A percentile compares a stretch with the other conserved stretches of the same genome.
These are phyloP conservation scores for Drosophila fungiperda DNA, from an alignment of 2,888 invertebrate species.

Conservation along the genomic window DNA sequence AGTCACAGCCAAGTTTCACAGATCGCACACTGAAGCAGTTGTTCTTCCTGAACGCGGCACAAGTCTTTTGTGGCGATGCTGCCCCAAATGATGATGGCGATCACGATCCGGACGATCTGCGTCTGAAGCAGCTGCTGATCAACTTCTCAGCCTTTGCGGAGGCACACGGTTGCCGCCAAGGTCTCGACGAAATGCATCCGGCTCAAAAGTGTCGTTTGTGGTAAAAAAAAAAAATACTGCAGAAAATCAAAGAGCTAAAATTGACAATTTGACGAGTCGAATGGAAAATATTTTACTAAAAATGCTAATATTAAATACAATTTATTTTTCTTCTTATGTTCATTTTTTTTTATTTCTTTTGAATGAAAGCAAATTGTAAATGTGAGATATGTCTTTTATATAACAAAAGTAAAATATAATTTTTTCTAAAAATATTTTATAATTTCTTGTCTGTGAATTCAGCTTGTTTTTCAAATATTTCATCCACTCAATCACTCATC, in stretches of 20 bases:
- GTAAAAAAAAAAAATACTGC: slow-evolving; percentile 35
- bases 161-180: slow-evolving; percentile 58
- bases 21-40: slow-evolving; percentile 45
- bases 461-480: background rate
- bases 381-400: background rate
- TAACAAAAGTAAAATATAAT: background rate
- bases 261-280: background rate
- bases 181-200: slow-evolving; percentile 67
- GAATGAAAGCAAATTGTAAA: background rate
- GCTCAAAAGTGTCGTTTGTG: slow-evolving; percentile 72
- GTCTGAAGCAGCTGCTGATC: slow-evolving; percentile 65
- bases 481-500: background rate
- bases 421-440: background rate
- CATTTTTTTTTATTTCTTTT: too few relatives aligned
- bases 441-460: background rate
- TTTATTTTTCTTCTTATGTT: background rate
- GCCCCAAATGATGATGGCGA: slow-evolving; percentile 31
- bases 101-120: slow-evolving; percentile 77
- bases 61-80: slow-evolving; percentile 78
- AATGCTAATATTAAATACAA: background rate
- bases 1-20: slow-evolving; percentile 40
- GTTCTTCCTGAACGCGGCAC: slow-evolving; percentile 79
- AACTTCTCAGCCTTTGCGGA: slow-evolving; percentile 73
- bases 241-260: background rate
- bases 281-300: background rate